Percentiles rank a stretch among this genome's conserved stretches.
phyloP scores from a whole-genome alignment of 2,888 invertebrate species.

The Belgica antarctica region DNA sequence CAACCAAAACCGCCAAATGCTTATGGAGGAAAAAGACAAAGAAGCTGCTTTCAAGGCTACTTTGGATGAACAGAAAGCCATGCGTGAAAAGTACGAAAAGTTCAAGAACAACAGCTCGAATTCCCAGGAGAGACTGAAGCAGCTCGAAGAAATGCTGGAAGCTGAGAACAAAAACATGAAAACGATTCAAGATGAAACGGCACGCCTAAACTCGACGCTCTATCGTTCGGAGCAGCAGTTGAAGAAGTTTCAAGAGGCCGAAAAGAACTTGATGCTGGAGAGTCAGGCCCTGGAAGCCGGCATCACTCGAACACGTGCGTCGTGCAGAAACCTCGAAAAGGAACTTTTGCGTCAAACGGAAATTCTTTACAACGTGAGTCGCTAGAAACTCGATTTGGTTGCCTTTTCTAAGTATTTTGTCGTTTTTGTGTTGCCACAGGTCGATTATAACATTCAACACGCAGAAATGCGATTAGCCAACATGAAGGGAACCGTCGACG shows the following conservation, averaged over 20 bases:
- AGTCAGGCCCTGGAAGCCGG: constrained; percentile 48
- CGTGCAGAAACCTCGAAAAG: constrained; percentile 51
- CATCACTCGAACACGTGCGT: constrained; percentile 47
- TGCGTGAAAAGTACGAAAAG: constrained; percentile 48
- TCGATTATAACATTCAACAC: constrained; percentile 56
- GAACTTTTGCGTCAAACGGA: constrained; percentile 61
- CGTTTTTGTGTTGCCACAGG: too few relatives aligned
- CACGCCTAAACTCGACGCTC: constrained; percentile 50
- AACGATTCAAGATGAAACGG: constrained; percentile 49
- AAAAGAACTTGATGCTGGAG: constrained; percentile 49
- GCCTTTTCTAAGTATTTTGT: too few relatives aligned
- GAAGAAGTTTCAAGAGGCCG: constrained; percentile 49
- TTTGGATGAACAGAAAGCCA: constrained; percentile 46
- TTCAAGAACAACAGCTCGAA: constrained; percentile 50
- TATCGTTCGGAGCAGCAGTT: constrained; percentile 52
- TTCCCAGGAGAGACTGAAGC: constrained; percentile 51
- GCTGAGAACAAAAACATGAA: constrained; percentile 49
- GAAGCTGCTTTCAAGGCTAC: constrained; percentile 48
- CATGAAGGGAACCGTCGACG: constrained; percentile 51
- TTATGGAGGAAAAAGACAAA: constrained; percentile 47
- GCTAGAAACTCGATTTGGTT: too few relatives aligned
- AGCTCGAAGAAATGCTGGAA: constrained; percentile 53
- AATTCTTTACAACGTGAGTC: constrained; percentile 60
- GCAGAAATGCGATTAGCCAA: constrained; percentile 54
- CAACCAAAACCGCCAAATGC: constrained; percentile 50